Evolutionary conservation across 2,888 invertebrate genomes (phyloP), one percentile per base, ranked within the genome.

Genomic region (Xylocampa areola): DNA sequence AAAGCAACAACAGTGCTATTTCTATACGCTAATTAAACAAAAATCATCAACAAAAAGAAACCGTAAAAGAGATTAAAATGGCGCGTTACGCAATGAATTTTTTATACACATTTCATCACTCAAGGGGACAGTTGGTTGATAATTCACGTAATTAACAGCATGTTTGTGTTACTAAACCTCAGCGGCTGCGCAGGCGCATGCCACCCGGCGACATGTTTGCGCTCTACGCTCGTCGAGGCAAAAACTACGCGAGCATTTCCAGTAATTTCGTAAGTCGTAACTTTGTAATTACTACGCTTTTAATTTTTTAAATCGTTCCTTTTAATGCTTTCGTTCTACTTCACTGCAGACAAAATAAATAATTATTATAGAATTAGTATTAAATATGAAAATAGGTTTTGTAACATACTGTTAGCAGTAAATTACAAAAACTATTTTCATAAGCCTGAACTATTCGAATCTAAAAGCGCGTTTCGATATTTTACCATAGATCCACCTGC

Each of bases 71-170:
- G 60, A 67, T 66, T 60, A 49, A 76, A 76, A 76, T 72, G 72
- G 53, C 58, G 68, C 70, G 80, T 90, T 88, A 85, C 77, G 83
- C 80, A 86, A 89, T 79, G 79, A 80, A 48, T 76, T 91, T 91
- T 89, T 89, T 90, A 76, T 79, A 66, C 67, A 82, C 88, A 89
- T 90, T 91, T 91, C 88, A 86, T 88, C 86, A 88, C 82, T 79
- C 72, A 68, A 66, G 79, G 77, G 79, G 84, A 86, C 88, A 84
- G 87, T 86, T 81, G 82, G 82, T 79, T 82, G 82, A 81, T 88
- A 87, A 90, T 89, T 86, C 79, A 71, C 61, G 85, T 83, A 91
- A 92, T 91, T 91, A 90, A 81, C 82, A 75, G 80, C 84, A 77
- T 86, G 83, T 81, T 81, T 85, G 82, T 79, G 78, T 80, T 81